Conservation (phyloP, 1,140 invertebrate species). For the Drosophila melanica region DNA sequence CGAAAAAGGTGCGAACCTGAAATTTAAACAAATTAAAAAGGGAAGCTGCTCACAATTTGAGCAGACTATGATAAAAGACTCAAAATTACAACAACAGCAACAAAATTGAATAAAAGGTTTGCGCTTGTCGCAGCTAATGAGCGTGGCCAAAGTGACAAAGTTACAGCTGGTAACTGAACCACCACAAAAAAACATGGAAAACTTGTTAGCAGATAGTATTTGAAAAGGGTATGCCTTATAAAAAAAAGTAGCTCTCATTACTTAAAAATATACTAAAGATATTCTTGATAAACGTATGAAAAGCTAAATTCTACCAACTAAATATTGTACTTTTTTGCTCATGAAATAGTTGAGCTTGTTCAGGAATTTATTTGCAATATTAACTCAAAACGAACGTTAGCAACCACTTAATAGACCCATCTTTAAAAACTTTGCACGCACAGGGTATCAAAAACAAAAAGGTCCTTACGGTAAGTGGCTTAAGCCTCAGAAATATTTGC, state of each 20-base stretch:
- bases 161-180: constrained; percentile 44
- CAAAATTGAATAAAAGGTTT: constrained; percentile 22
- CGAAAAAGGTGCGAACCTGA: constrained; percentile 76
- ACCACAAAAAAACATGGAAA: background rate
- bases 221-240: background rate
- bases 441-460: constrained; percentile 17
- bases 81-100: background rate
- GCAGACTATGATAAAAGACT: constrained; percentile 23
- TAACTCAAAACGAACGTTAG: background rate
- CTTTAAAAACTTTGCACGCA: no score
- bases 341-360: no score
- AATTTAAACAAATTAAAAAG: constrained; percentile 82
- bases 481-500: constrained; percentile 11
- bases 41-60: constrained; percentile 53
- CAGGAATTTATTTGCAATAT: no score
- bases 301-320: no score
- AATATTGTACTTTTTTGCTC: no score
- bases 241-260: background rate
- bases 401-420: background rate
- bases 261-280: no score
- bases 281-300: no score
- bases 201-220: background rate
- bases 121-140: constrained; percentile 51
- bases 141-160: constrained; percentile 48
- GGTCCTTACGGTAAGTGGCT: constrained; percentile 39